Evolutionary conservation across 2,113 vertebrate genomes (phyloP), one percentile per base, ranked within the genome.

Genomic region (Potamarius usumacintae): DNA sequence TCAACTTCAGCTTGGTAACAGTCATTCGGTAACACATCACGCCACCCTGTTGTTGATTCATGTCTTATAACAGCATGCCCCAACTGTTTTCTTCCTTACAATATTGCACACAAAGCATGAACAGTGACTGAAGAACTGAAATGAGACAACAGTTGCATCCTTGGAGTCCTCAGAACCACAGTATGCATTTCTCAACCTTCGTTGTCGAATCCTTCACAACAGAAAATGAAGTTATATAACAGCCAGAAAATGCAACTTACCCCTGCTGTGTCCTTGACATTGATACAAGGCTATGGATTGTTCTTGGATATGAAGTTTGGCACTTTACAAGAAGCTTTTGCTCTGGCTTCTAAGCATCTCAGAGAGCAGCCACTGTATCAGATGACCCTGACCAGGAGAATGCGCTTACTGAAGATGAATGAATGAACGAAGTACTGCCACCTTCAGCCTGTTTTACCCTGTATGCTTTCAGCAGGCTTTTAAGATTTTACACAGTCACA

Each of bases 221-320:
- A 60, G 30, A 30, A 62, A 53, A 80, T 82, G 57, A 2, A 11
- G 57, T 82, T 82, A 60, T 57, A 48, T 62, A 62, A 62, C 34
- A 15, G 4, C 30, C 2, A 11, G 62, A 3, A 42, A 42, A 62
- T 62, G 57, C 57, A 82, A 20, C 27, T 58, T 34, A 20, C 17
- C 55, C n/a, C 7, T 60, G 55, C 57, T 82, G 30, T 42, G 48
- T 82, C 57, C 79, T 82, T 82, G 57, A 82, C 30, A 42, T 2
- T 62, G 10, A 62, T 82, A 42, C 79, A 82, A 82, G 79, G 34
- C n/a, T 30, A 80, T 58, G n/a, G n/a, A 22, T 58, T 82, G 57
- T 42, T 57, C 30, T 82, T 62, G 9, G 34, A 22, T 22, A 20
- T 62, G 20, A 82, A 62, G 57, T 82, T 62, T 57, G 57, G 79